Percentiles rank a stretch among this genome's conserved stretches.
phyloP scores from a whole-genome alignment of 2,797 vertebrate genomes.

The Scyliorhinus canicula region DNA sequence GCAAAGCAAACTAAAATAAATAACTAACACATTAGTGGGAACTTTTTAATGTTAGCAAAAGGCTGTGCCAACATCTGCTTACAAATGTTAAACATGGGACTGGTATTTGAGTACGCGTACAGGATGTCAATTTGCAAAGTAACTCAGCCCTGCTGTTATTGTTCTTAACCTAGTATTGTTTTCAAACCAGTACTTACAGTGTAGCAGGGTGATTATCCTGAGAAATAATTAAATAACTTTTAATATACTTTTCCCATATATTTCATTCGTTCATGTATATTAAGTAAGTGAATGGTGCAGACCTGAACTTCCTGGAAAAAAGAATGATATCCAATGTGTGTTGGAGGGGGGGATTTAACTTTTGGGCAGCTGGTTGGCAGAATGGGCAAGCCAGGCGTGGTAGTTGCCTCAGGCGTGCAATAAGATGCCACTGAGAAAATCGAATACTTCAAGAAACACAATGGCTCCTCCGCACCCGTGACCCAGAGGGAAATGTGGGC shows the following conservation, averaged over 20 bases:
- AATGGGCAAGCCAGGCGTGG: no score
- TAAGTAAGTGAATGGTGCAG: not conserved
- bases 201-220: not conserved
- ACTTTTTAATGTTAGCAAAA: not conserved
- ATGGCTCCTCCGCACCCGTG: no score
- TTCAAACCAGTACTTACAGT: not conserved
- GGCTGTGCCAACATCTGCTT: not conserved
- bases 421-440: no score
- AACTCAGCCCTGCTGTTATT: no score
- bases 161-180: not conserved
- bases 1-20: not conserved
- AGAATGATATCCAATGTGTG: not conserved
- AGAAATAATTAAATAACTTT: not conserved
- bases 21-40: not conserved
- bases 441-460: no score
- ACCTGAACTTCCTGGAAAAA: not conserved
- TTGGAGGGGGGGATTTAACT: no score
- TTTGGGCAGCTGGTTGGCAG: no score
- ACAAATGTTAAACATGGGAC: not conserved
- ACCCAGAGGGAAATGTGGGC: no score
- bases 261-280: not conserved
- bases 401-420: no score
- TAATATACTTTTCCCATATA: not conserved
- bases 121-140: no score
- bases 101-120: not conserved